Percentiles rank a stretch among this genome's conserved stretches.
phyloP scores from a whole-genome alignment of 2,113 vertebrate species.

The Budorcas taxicolor region DNA sequence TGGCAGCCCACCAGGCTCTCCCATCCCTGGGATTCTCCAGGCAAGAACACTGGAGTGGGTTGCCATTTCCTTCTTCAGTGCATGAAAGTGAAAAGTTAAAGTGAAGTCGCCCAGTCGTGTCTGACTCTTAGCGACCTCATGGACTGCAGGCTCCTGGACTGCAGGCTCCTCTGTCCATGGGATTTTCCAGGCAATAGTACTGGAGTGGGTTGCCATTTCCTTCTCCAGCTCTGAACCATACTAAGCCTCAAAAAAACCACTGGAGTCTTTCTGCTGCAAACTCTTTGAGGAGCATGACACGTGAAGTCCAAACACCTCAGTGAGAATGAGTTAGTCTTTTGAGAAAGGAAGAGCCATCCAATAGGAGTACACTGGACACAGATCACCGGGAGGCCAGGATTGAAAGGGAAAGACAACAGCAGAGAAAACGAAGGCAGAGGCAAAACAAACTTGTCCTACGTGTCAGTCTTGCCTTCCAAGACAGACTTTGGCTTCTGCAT shows the following conservation, averaged over 20 bases:
- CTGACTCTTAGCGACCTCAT: fast-evolving
- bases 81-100: too few relatives aligned
- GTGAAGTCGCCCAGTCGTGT: fast-evolving
- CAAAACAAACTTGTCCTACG: neutral
- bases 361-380: neutral
- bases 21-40: too few relatives aligned
- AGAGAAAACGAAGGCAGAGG: neutral
- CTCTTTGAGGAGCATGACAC: neutral
- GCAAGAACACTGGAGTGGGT: too few relatives aligned
- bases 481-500: neutral
- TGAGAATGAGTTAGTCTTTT: neutral
- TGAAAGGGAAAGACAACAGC: neutral
- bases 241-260: neutral
- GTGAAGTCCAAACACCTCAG: neutral
- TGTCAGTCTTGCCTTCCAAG: neutral
- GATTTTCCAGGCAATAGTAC: too few relatives aligned
- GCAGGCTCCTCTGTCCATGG: too few relatives aligned
- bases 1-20: too few relatives aligned
- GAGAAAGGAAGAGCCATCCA: neutral
- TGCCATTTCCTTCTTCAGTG: too few relatives aligned
- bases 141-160: too few relatives aligned
- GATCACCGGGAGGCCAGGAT: neutral
- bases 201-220: too few relatives aligned
- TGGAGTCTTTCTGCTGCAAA: neutral
- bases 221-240: neutral